These are phyloP conservation scores for Sigmodon hispidus DNA, from an alignment of 2,113 vertebrate species.

Conservation along the genomic window DNA sequence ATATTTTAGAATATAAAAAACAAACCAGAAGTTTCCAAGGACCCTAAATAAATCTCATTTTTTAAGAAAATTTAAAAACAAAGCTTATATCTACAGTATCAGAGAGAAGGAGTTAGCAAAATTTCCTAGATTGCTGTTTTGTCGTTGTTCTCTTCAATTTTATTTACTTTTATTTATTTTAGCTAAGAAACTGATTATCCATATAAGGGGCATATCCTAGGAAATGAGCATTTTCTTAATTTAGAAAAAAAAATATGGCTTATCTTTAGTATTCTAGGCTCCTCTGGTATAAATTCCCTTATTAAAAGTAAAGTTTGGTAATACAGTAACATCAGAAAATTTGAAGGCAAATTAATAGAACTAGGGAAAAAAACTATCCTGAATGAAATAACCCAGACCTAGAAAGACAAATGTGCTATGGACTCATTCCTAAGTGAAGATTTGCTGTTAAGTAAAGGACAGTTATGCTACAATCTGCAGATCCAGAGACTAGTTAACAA, in stretches of 20 bases:
- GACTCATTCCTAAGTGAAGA: not conserved
- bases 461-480: not conserved
- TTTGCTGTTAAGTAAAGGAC: not conserved
- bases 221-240: not conserved
- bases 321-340: not conserved
- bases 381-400: not conserved
- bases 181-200: not conserved
- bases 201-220: not conserved
- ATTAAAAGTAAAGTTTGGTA: not conserved
- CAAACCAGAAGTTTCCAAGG: not conserved
- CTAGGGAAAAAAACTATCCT: not conserved
- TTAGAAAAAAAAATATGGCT: not conserved
- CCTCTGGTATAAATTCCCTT: not conserved
- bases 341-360: not conserved
- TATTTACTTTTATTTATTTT: not conserved
- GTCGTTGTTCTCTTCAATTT: not conserved
- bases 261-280: not conserved
- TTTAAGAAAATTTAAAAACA: not conserved
- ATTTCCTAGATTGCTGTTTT: not conserved
- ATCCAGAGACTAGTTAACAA: not conserved
- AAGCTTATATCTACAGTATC: not conserved
- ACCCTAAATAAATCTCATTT: not conserved
- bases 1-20: constrained; percentile 8
- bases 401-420: not conserved
- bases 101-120: rapidly evolving